Conservation (phyloP, 2,113 vertebrate species). For the Pelobates fuscus region DNA sequence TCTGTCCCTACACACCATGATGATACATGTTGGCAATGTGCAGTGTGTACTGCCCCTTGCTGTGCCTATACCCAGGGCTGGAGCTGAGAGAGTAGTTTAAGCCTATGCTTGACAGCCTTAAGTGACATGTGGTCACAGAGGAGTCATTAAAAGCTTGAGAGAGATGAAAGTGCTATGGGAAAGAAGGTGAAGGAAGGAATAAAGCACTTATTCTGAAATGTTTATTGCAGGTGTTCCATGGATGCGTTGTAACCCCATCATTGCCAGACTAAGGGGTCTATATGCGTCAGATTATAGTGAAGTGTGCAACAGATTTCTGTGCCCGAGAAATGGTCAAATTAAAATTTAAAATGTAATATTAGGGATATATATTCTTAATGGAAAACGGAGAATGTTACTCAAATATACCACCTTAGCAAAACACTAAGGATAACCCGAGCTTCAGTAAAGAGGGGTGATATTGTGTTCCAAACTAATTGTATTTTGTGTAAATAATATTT, state of each 20-base stretch:
- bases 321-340: not conserved
- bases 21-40: constrained; percentile 33
- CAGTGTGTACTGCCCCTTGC: constrained; percentile 31
- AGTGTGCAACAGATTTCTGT: not conserved
- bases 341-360: no score
- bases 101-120: constrained; percentile 39
- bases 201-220: constrained; percentile 48
- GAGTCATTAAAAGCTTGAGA: constrained; percentile 48
- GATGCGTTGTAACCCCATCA: constrained; percentile 29
- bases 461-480: no score
- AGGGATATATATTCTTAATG: no score
- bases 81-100: constrained; percentile 27
- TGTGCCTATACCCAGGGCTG: constrained; percentile 32
- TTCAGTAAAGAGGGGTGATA: no score
- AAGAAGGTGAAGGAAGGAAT: constrained; percentile 4
- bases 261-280: not conserved
- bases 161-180: constrained; percentile 42
- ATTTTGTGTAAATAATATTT: no score
- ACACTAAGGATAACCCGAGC: no score
- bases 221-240: constrained; percentile 46
- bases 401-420: no score
- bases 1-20: constrained; percentile 44
- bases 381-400: no score
- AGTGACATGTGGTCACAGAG: constrained; percentile 42
- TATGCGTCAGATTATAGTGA: not conserved